Conservation (phyloP, 1,140 invertebrate genomes). For the Melanaphis sacchari region DNA sequence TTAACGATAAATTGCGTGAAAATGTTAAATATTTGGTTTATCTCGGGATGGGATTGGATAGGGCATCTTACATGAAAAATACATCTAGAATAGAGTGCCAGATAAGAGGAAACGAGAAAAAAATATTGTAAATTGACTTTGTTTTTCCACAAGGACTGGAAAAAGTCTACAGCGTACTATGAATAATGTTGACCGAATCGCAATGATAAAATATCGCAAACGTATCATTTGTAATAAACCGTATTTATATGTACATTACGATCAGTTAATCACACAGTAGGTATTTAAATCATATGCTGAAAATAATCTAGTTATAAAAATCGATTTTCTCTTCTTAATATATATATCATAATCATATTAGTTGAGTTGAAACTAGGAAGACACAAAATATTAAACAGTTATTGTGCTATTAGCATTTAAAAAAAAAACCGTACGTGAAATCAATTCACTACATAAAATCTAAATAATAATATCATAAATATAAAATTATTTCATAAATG, state of each 20-base stretch:
- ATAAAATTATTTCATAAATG: neutral
- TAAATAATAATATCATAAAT: neutral
- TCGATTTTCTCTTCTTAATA: neutral
- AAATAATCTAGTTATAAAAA: neutral
- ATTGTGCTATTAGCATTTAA: neutral
- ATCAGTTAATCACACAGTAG: neutral
- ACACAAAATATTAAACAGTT: neutral
- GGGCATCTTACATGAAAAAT: slow-evolving; percentile 3
- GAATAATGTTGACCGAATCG: neutral
- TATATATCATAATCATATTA: neutral
- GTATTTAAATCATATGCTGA: neutral
- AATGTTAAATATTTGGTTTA: slow-evolving; percentile 22
- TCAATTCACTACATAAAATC: neutral
- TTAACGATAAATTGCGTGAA: slow-evolving; percentile 28
- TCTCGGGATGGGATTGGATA: neutral
- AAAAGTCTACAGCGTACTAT: neutral
- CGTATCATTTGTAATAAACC: neutral
- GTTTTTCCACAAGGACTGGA: neutral
- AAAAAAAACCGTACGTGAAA: neutral
- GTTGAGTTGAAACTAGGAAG: neutral
- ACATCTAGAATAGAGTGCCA: neutral
- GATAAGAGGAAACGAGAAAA: neutral
- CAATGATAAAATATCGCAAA: neutral
- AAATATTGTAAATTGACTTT: slow-evolving; percentile 28
- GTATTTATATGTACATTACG: neutral